A percentile compares a stretch with the other conserved stretches of the same genome.
phyloP scores from a whole-genome alignment of 2,797 vertebrate species.

The Arctocebus calabarensis region DNA sequence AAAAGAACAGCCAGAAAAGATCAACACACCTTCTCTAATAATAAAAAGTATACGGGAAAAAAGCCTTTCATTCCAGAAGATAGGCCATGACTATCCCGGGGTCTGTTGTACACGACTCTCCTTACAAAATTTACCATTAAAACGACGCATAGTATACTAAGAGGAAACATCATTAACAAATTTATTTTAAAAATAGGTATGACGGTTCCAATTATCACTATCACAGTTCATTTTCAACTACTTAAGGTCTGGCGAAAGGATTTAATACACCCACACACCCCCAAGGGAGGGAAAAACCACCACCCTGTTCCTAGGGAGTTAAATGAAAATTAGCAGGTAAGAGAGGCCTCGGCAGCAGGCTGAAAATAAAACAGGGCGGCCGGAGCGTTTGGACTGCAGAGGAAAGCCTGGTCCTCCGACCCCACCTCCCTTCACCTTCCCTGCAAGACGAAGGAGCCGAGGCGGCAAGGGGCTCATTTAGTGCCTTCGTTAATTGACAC shows the following conservation, averaged over 20 bases:
- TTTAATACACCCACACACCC: conserved; percentile 61
- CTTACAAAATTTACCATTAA: conserved; percentile 38
- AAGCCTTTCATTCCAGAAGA: conserved; percentile 35
- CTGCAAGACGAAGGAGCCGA: not conserved
- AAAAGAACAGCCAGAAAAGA: not conserved
- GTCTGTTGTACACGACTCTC: not conserved
- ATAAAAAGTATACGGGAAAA: not conserved
- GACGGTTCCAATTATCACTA: conserved; percentile 33
- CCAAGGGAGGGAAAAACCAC: conserved; percentile 49
- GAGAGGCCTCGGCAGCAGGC: conserved; percentile 62
- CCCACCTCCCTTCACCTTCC: conserved; percentile 46
- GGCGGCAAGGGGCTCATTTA: conserved; percentile 5
- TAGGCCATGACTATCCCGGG: not conserved
- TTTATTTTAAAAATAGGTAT: not conserved
- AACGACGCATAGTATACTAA: not conserved
- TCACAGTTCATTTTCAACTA: conserved; percentile 56
- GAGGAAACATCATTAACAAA: not conserved
- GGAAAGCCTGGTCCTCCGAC: not conserved
- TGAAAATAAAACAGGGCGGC: conserved; percentile 61
- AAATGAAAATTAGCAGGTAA: conserved; percentile 71
- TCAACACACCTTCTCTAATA: not conserved
- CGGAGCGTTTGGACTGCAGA: conserved; percentile 9
- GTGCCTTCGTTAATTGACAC: conserved; percentile 79
- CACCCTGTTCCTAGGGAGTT: conserved; percentile 64
- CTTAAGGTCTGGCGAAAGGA: conserved; percentile 46